Evolutionary conservation across 2,113 vertebrate species (phyloP).

Genomic region (Pelecanus crispus): DNA sequence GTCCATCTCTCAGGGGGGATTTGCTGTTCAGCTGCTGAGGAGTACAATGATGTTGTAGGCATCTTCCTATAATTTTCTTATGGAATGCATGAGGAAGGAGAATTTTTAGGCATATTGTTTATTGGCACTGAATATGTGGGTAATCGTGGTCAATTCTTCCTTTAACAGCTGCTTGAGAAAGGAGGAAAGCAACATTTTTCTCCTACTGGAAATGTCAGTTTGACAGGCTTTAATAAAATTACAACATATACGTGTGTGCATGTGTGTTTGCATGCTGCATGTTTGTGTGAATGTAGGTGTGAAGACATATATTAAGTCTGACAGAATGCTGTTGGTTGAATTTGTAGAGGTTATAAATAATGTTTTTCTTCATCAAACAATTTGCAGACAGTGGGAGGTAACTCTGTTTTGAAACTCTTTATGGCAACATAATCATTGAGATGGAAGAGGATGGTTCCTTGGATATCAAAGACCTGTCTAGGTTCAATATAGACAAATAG

Average conservation of each 20-base stretch:
- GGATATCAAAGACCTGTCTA: not conserved
- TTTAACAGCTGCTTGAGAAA: not conserved
- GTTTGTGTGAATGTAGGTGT: not conserved
- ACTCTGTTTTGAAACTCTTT: not conserved
- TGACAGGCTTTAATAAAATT: not conserved
- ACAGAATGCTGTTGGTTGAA: not conserved
- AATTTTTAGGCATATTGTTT: not conserved
- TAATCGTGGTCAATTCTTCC: not conserved
- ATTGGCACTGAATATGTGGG: not conserved
- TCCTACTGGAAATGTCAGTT: not conserved
- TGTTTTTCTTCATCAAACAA: not conserved
- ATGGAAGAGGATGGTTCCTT: not conserved
- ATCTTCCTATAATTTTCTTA: too few species aligned
- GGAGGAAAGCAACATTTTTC: not conserved
- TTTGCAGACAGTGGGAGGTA: not conserved
- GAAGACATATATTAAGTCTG: not conserved
- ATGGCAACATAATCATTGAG: not conserved
- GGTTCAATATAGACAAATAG: not conserved
- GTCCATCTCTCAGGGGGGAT: not conserved
- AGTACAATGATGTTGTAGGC: not conserved
- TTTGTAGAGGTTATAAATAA: not conserved
- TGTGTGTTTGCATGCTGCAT: not conserved
- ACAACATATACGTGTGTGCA: too few species aligned
- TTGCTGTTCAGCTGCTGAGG: not conserved
- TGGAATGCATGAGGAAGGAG: not conserved